Evolutionary conservation across 1,140 invertebrate genomes (phyloP).

Genomic region (Hypsibius dujardini): DNA sequence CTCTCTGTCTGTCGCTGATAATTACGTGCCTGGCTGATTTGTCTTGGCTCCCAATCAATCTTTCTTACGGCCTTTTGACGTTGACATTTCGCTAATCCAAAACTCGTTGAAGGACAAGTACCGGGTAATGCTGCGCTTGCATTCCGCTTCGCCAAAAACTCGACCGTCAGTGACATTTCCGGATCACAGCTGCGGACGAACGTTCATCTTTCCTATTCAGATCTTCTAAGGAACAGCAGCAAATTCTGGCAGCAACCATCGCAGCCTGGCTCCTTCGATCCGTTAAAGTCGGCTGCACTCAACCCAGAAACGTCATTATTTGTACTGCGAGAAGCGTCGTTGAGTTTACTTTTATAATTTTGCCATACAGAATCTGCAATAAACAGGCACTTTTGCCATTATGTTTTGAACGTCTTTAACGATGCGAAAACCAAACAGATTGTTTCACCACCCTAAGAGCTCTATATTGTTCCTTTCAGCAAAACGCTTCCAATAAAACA

Average conservation of each 20-base stretch:
- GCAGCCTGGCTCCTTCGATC: neutral
- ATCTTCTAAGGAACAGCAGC: neutral
- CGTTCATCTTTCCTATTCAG: slow-evolving; percentile 7
- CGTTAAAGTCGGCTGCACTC: neutral
- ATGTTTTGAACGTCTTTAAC: too few relatives aligned
- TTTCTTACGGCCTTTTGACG: too few relatives aligned
- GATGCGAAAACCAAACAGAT: too few relatives aligned
- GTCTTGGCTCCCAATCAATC: too few relatives aligned
- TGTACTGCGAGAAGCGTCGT: neutral
- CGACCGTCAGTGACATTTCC: neutral
- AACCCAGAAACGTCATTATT: neutral
- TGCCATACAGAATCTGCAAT: too few relatives aligned
- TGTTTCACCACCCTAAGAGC: too few relatives aligned
- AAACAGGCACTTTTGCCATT: too few relatives aligned
- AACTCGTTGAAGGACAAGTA: neutral
- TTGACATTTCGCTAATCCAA: too few relatives aligned
- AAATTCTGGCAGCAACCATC: neutral
- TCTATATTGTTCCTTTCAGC: too few relatives aligned
- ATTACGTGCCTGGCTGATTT: too few relatives aligned
- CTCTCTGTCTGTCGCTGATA: too few relatives aligned
- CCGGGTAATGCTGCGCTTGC: neutral
- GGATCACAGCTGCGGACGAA: slow-evolving; percentile 3
- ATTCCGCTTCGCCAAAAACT: neutral
- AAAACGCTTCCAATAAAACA: too few relatives aligned
- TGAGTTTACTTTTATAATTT: neutral